Conservation (phyloP, 1,140 invertebrate genomes). For the Solen grandis region DNA sequence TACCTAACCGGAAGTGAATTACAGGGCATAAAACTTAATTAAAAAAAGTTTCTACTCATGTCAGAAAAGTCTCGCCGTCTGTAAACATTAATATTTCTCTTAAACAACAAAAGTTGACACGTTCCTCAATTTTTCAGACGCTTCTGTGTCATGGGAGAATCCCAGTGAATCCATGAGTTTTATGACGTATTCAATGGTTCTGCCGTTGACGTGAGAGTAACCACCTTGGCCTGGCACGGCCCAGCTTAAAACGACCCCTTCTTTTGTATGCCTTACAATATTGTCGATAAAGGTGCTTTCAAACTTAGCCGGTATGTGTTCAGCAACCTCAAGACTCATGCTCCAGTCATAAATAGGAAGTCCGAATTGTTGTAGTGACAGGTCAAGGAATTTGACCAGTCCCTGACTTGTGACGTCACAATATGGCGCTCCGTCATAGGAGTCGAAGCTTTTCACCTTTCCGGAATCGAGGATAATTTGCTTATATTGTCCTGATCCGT, state of each 20-base stretch:
- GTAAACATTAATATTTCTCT: slow-evolving; percentile 51
- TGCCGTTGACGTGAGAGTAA: slow-evolving; percentile 53
- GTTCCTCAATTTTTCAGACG: slow-evolving; percentile 22
- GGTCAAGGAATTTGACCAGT: slow-evolving; percentile 43
- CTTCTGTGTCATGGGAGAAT: slow-evolving; percentile 16
- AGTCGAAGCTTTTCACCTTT: slow-evolving; percentile 38
- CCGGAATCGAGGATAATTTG: slow-evolving; percentile 10
- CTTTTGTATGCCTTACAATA: no score
- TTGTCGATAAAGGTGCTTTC: slow-evolving; percentile 48
- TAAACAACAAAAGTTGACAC: slow-evolving; percentile 37
- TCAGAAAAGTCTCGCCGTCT: no score
- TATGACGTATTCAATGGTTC: slow-evolving; percentile 32
- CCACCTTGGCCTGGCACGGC: no score
- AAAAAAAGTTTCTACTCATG: no score
- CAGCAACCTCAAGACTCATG: no score
- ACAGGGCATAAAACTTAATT: no score
- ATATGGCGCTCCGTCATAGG: slow-evolving; percentile 55
- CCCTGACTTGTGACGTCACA: slow-evolving; percentile 45
- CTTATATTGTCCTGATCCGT: slow-evolving; percentile 55
- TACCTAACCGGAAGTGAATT: no score
- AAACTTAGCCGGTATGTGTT: slow-evolving; percentile 43
- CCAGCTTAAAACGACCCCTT: no score
- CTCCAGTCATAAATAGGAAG: no score
- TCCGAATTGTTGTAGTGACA: slow-evolving; percentile 53
- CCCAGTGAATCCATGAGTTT: no score